These are phyloP conservation scores for Hipparchia sbordonii DNA, from an alignment of 2,888 invertebrate species.

Conservation along the genomic window DNA sequence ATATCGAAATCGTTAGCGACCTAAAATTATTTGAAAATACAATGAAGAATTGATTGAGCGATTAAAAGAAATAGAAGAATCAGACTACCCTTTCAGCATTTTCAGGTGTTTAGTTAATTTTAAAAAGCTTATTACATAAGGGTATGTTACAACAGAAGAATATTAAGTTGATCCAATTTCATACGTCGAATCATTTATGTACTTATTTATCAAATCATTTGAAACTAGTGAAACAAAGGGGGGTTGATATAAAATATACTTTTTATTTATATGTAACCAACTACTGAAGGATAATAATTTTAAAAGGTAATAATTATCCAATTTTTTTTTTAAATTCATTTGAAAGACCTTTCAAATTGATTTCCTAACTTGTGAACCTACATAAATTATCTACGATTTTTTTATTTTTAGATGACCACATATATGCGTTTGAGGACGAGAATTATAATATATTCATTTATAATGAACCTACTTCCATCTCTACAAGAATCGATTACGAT, in stretches of 20 bases:
- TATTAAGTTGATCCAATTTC: no score
- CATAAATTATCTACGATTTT: not conserved
- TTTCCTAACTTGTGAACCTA: not conserved
- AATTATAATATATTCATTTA: not conserved
- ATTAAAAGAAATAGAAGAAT: not conserved
- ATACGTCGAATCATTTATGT: no score
- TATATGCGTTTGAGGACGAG: not conserved
- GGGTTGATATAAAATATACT: no score
- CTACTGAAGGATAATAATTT: no score
- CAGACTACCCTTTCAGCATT: not conserved
- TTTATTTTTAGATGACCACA: conserved; percentile 8
- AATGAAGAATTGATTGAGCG: not conserved
- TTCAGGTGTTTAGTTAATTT: not conserved
- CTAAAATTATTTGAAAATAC: not conserved
- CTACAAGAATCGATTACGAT: not conserved
- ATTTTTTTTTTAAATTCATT: not conserved
- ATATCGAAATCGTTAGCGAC: not conserved
- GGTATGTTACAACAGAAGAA: no score
- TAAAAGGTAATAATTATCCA: not conserved
- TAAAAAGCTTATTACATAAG: no score
- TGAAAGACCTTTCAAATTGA: no score
- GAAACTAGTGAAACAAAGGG: no score
- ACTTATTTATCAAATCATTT: no score
- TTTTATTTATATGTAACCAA: no score
- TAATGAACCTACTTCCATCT: not conserved